Evolutionary conservation across 2,113 vertebrate species (phyloP).

Genomic region (Neolamprologus ventralis): DNA sequence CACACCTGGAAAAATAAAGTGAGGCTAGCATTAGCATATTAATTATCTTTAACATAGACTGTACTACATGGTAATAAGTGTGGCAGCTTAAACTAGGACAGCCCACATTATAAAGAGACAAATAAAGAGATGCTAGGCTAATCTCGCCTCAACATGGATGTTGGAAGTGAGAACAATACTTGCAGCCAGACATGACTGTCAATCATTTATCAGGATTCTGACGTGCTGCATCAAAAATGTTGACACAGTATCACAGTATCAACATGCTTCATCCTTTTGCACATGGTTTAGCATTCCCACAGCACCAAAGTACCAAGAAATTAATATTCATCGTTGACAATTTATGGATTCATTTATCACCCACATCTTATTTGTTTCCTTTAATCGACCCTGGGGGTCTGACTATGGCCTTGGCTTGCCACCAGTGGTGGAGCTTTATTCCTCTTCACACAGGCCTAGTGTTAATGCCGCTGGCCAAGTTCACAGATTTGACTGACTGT

Average conservation of each 20-base stretch:
- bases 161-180: slow-evolving; percentile 48
- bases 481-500: slow-evolving; percentile 87
- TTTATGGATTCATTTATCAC: slow-evolving; percentile 71
- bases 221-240: neutral
- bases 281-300: neutral
- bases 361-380: slow-evolving; percentile 64
- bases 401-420: slow-evolving; percentile 72
- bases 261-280: neutral
- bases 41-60: neutral
- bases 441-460: slow-evolving; percentile 77
- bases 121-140: neutral
- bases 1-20: neutral
- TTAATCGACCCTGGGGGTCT: slow-evolving; percentile 56
- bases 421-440: slow-evolving; percentile 75
- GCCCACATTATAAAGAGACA: neutral
- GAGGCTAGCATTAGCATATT: neutral
- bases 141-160: slow-evolving; percentile 9
- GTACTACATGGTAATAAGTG: neutral
- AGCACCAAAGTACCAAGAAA: neutral
- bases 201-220: slow-evolving; percentile 39
- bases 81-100: neutral
- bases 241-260: slow-evolving; percentile 13
- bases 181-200: slow-evolving; percentile 43
- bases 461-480: slow-evolving; percentile 76
- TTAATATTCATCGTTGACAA: slow-evolving; percentile 53